Evolutionary conservation across 2,113 vertebrate species (phyloP).

Genomic region (Butastur rufipennis): DNA sequence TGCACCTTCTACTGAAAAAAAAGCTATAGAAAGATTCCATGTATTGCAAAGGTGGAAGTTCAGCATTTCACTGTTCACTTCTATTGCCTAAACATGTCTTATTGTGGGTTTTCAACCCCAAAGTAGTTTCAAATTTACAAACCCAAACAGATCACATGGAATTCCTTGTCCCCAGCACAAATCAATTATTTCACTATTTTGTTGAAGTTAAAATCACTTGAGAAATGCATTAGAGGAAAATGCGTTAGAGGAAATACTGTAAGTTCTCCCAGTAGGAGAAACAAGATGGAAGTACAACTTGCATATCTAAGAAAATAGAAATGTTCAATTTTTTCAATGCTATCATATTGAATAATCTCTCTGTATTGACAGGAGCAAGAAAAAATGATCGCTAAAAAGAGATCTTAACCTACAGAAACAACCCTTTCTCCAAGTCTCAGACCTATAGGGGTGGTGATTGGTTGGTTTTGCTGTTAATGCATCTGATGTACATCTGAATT

Average conservation of each 20-base stretch:
- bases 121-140: not conserved
- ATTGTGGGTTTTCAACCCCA: not conserved
- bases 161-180: not conserved
- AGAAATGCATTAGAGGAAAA: not conserved
- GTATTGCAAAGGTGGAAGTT: not conserved
- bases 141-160: not conserved
- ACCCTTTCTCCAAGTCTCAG: not conserved
- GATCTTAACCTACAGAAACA: not conserved
- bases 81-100: not conserved
- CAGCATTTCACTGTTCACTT: not conserved
- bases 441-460: not conserved
- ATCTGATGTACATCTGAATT: not conserved
- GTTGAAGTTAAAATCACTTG: not conserved
- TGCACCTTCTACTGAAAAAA: not conserved
- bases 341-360: not conserved
- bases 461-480: not conserved
- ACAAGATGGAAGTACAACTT: not conserved
- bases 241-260: not conserved
- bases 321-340: not conserved
- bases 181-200: not conserved
- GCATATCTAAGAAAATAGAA: not conserved
- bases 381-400: not conserved
- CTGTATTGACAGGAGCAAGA: not conserved
- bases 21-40: not conserved
- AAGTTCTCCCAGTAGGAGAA: not conserved